Evolutionary conservation across 2,113 vertebrate genomes (phyloP), one percentile per base, ranked within the genome.

Genomic region (Nanorana parkeri): DNA sequence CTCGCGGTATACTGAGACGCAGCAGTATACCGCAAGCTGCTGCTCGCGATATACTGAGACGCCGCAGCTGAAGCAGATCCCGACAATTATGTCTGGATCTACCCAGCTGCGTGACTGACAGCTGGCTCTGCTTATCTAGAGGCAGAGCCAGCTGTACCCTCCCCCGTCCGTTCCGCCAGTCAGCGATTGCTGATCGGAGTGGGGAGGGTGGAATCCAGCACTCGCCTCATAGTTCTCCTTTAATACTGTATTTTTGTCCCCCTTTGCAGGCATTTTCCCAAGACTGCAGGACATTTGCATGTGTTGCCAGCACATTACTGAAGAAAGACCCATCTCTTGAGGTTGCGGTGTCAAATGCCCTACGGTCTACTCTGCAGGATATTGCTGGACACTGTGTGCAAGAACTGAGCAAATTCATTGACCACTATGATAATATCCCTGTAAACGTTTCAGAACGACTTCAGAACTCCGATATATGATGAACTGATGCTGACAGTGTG

Each of bases 321-420:
- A 85, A 87, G 66, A 86, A 88, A 68, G 87, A 91, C 66, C 89
- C 91, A 4, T 88, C 88, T 60, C 84, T 92, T 83, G 87, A 89
- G 84, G 54, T 68, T 0, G 29, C 81, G 0, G 83, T 92, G 82
- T 85, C 80, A 21, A 65, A 28, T 75, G 90, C 91, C 0, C 86
- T 92, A 23, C 74, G 85, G 36, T 86, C 89, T 79, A 91, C 84
- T 80, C 85, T 92, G 6, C 87, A 84, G 1, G 86, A 86, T 20
- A 8, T 87, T 54, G 15, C 84, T 15, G 3, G 75, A 21, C 84
- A 84, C 1, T 88, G 87, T 85, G 81, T 90, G 56, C 77, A 0
- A 55, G 68, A 88, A 85, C 83, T 92, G 61, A 51, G 77, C 84
- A 78, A 79, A 0, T 91, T 89, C 83, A 92, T 92, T 75, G 13